These are phyloP conservation scores for Dexiosoma caninum DNA, from an alignment of 2,888 invertebrate genomes.

Conservation along the genomic window DNA sequence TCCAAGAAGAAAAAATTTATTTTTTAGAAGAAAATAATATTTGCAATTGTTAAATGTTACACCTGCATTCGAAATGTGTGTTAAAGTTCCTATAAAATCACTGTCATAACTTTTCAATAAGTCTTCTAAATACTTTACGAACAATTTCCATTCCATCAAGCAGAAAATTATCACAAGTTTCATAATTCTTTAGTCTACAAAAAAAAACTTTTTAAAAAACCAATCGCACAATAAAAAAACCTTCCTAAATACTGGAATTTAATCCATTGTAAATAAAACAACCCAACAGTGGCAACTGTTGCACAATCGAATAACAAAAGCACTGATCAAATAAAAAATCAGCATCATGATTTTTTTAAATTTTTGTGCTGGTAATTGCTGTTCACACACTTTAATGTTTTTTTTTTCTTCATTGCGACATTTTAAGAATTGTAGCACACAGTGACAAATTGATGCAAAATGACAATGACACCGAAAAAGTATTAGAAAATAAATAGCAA, in stretches of 20 bases:
- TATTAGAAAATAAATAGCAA: constrained; percentile 4
- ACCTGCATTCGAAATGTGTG: background rate
- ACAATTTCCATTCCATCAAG: constrained; percentile 30
- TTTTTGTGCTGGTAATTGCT: background rate
- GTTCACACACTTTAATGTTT: constrained; percentile 17
- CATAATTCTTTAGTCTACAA: background rate
- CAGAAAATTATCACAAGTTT: constrained; percentile 29
- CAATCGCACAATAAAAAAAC: background rate
- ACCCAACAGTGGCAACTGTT: constrained; percentile 14
- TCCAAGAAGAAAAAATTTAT: too few species aligned
- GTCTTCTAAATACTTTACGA: too few species aligned
- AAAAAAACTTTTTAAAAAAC: background rate
- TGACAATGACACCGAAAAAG: constrained; percentile 27
- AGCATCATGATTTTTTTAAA: background rate
- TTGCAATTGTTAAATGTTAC: background rate
- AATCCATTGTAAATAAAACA: constrained; percentile 1
- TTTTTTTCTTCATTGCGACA: background rate
- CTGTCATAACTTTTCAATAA: background rate
- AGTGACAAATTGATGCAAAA: constrained; percentile 13
- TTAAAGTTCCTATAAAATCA: background rate
- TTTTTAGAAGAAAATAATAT: too few species aligned
- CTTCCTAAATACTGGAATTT: background rate
- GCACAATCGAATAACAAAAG: constrained; percentile 13
- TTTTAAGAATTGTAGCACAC: background rate
- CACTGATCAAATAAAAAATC: background rate